phyloP scores from a whole-genome alignment of 2,797 vertebrate species.

The Siniperca undulata region DNA sequence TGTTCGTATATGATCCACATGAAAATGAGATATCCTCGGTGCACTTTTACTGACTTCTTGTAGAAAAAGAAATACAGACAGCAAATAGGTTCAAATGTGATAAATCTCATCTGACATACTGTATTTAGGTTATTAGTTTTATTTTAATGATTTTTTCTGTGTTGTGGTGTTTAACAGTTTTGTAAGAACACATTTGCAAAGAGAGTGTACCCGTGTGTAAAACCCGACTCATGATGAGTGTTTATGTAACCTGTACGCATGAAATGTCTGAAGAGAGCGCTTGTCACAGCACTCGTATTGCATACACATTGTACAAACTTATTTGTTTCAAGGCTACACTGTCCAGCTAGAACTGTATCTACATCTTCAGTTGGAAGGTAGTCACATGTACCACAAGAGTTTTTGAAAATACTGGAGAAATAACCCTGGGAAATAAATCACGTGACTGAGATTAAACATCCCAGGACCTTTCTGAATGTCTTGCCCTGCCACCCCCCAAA shows the following conservation, averaged over 20 bases:
- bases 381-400: slow-evolving; percentile 34
- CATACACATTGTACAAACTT: background rate
- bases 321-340: background rate
- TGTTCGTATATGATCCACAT: background rate
- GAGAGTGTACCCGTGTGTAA: background rate
- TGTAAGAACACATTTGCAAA: background rate
- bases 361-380: background rate
- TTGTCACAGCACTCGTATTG: background rate
- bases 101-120: background rate
- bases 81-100: background rate
- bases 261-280: background rate
- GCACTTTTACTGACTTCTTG: background rate
- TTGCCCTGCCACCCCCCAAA: slow-evolving; percentile 42
- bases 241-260: background rate
- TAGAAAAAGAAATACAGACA: background rate
- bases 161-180: background rate
- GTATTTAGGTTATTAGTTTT: background rate
- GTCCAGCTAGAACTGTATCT: background rate
- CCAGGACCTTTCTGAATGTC: slow-evolving; percentile 63
- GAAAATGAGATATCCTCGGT: background rate
- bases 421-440: slow-evolving; percentile 63
- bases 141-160: background rate
- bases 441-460: slow-evolving; percentile 64
- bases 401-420: slow-evolving; percentile 27
- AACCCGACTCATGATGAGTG: background rate